These are phyloP conservation scores for Netelia virgata DNA, from an alignment of 2,888 invertebrate genomes.

Conservation along the genomic window DNA sequence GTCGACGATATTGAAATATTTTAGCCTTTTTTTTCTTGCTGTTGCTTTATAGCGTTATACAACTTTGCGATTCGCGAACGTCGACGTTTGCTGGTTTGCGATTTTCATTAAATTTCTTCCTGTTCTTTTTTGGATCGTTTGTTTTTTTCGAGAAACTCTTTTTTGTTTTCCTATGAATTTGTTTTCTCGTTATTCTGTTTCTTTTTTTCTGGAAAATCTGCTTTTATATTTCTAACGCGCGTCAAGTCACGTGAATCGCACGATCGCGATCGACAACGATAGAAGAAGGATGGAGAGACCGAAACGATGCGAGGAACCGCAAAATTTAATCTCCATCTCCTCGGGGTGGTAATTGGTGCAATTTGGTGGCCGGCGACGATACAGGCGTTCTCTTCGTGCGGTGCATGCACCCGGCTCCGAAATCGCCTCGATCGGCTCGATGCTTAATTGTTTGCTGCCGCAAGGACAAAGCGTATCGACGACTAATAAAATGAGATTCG, in stretches of 20 bases:
- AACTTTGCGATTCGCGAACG: conserved; percentile 55
- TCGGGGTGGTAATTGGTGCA: conserved; percentile 96
- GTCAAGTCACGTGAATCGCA: conserved; percentile 75
- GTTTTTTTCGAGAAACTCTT: background rate
- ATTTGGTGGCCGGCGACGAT: conserved; percentile 91
- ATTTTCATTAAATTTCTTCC: conserved; percentile 2
- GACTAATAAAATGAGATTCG: conserved; percentile 94
- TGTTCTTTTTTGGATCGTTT: conserved; percentile 17
- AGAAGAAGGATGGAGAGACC: conserved; percentile 67
- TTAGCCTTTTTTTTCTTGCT: conserved; percentile 14
- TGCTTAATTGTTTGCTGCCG: conserved; percentile 94
- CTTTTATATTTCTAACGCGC: conserved; percentile 22
- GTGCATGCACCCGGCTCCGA: conserved; percentile 82
- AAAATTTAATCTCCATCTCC: conserved; percentile 86
- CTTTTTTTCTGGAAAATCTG: conserved; percentile 13
- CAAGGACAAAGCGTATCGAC: conserved; percentile 96
- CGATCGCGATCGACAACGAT: conserved; percentile 59
- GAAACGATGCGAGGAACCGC: conserved; percentile 76
- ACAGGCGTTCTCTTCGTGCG: conserved; percentile 87
- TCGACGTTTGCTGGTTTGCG: conserved; percentile 50
- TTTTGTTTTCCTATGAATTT: conserved; percentile 1
- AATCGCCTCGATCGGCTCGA: conserved; percentile 87
- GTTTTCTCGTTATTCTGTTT: background rate
- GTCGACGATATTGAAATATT: conserved; percentile 55
- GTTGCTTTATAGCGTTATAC: conserved; percentile 34